Evolutionary conservation across 2,113 vertebrate species (phyloP), one percentile per base, ranked within the genome.

Genomic region (Notothenia rossii): DNA sequence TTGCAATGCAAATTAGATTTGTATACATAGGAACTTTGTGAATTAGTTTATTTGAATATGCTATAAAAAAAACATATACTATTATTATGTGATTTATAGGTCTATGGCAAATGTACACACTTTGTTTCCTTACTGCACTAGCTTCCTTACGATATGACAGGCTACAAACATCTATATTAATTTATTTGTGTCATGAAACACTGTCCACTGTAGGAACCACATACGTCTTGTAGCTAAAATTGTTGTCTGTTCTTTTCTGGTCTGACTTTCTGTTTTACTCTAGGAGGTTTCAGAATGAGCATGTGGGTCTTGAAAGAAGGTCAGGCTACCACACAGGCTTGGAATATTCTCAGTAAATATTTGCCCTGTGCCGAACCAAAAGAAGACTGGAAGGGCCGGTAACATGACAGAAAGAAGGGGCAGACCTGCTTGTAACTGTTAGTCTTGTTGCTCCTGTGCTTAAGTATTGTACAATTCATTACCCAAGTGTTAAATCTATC

Each of bases 351-450:
- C 10, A 15, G 22, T 43, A 45, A 55, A 43, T 51, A 36, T 15
- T 14, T 53, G 18, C 15, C 22, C 40, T 20, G 25, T 65, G 59
- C 20, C 3, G 5, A 50, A 62, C 76, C 20, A 79, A 61, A 64
- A 60, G 53, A 45, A 67, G 62, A 64, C 13, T 12, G 66, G 65
- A 72, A 60, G 25, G 65, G 18, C 50, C 15, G 5, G 49, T 54
- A 75, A 77, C 78, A 73, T 62, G 73, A 56, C 72, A 83, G 55
- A 46, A 49, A 22, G 53, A 72, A 49, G 56, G 22, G 13, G n/a
- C 59, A 69, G 58, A 18, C 67, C 55, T 77, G 1, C 56, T 72
- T 59, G 51, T 75, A 76, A 36, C 69, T 48, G 76, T 62, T 58
- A 62, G 15, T 71, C 22, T 17, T 50, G 40, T 53, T 58, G 51